Percentiles rank a stretch among this genome's conserved stretches.
These are phyloP conservation scores for Hippolais icterina DNA, from an alignment of 2,113 vertebrate species.

Conservation along the genomic window DNA sequence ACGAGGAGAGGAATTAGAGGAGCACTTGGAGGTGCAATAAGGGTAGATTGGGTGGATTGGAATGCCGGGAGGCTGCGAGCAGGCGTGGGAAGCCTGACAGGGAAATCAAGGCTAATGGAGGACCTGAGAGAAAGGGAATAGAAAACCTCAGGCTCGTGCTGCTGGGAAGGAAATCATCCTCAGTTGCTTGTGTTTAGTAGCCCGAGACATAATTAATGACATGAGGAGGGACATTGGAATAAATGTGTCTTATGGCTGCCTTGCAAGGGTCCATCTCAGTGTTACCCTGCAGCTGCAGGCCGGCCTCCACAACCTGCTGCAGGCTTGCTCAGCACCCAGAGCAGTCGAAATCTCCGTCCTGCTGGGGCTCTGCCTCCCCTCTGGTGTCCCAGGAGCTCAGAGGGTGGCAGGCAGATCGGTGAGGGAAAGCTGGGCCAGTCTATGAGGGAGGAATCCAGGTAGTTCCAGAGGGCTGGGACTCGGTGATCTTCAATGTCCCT, in stretches of 20 bases:
- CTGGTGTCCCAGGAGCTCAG: rapidly evolving
- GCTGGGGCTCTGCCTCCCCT: background rate
- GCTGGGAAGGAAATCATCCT: background rate
- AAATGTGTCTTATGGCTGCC: background rate
- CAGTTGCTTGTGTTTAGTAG: background rate
- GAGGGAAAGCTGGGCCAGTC: background rate
- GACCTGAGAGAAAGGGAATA: background rate
- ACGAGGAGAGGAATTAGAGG: background rate
- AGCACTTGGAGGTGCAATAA: background rate
- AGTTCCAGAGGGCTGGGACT: background rate
- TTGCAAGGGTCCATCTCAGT: rapidly evolving
- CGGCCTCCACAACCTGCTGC: background rate
- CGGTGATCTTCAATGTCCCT: background rate
- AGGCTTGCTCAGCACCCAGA: background rate
- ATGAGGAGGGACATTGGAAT: background rate
- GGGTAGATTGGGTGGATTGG: background rate
- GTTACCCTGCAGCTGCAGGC: rapidly evolving
- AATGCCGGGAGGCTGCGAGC: background rate
- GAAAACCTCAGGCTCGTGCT: background rate
- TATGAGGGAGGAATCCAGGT: background rate
- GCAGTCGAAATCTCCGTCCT: rapidly evolving
- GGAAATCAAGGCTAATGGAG: background rate
- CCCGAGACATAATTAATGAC: background rate
- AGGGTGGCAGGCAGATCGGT: background rate
- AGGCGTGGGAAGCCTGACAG: background rate